Percentiles rank a stretch among this genome's conserved stretches.
phyloP scores from a whole-genome alignment of 2,888 invertebrate genomes.

The Hirtodrosophila alboralis region DNA sequence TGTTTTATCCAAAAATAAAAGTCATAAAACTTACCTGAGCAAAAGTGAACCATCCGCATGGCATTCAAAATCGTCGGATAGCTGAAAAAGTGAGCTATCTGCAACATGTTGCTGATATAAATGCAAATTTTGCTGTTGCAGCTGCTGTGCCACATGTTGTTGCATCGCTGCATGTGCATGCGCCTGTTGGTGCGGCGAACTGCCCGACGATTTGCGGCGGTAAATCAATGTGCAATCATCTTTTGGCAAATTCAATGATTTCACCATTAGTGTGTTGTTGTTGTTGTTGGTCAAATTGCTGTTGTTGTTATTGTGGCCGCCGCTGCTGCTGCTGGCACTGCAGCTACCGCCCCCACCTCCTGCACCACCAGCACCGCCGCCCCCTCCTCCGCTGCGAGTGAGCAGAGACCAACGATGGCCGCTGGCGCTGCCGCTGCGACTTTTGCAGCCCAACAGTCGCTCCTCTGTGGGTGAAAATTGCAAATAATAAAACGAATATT shows the following conservation, averaged over 20 bases:
- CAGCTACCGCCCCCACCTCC: conserved; percentile 4
- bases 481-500: conserved; percentile 25
- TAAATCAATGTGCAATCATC: conserved; percentile 82
- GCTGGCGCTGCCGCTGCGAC: conserved; percentile 69
- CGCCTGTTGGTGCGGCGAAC: conserved; percentile 74
- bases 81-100: conserved; percentile 73
- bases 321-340: conserved; percentile 10
- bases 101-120: conserved; percentile 53
- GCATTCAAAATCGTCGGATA: conserved; percentile 85
- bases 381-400: conserved; percentile 50
- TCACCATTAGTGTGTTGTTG: conserved; percentile 77
- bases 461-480: conserved; percentile 55
- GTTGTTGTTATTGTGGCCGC: conserved; percentile 70
- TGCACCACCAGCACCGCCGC: conserved; percentile 3
- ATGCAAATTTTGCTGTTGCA: conserved; percentile 45
- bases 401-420: conserved; percentile 82
- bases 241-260: conserved; percentile 82
- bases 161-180: conserved; percentile 45
- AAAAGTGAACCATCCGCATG: conserved; percentile 87
- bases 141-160: conserved; percentile 33
- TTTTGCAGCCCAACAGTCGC: conserved; percentile 65
- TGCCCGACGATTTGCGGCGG: conserved; percentile 83
- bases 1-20: too few relatives aligned
- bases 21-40: conserved; percentile 86
- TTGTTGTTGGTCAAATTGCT: conserved; percentile 73